These are phyloP conservation scores for Anaspis maculata DNA, from an alignment of 2,888 invertebrate genomes.

Conservation along the genomic window DNA sequence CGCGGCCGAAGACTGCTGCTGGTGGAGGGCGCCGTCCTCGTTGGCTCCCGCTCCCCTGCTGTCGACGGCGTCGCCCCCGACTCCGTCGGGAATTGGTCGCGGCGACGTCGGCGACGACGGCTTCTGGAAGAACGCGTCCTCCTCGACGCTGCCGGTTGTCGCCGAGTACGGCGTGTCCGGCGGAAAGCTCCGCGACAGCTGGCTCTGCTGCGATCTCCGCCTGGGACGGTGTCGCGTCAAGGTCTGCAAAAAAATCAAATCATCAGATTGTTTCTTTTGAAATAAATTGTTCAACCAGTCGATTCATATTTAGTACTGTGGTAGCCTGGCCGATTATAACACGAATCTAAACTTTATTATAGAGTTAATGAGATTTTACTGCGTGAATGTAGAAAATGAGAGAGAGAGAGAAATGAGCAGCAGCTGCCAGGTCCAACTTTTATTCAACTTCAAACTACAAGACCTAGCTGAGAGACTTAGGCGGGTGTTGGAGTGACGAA, in stretches of 20 bases:
- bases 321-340: too few relatives aligned
- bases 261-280: too few relatives aligned
- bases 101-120: constrained; percentile 44
- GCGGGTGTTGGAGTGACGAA: too few relatives aligned
- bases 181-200: constrained; percentile 67
- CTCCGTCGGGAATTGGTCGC: constrained; percentile 26
- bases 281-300: too few relatives aligned
- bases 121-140: constrained; percentile 53
- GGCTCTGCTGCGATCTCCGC: constrained; percentile 50
- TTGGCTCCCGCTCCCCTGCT: constrained; percentile 21
- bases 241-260: constrained; percentile 39
- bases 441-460: too few relatives aligned
- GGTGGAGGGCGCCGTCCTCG: constrained; percentile 14
- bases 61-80: constrained; percentile 18
- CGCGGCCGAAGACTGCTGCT: constrained; percentile 24
- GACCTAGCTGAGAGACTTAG: too few relatives aligned
- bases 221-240: constrained; percentile 54
- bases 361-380: too few relatives aligned
- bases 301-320: too few relatives aligned
- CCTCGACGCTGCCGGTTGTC: constrained; percentile 38
- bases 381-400: too few relatives aligned
- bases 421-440: too few relatives aligned
- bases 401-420: too few relatives aligned
- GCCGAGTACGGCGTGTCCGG: constrained; percentile 37
- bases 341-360: too few relatives aligned